Percentiles rank a stretch among this genome's conserved stretches.
Evolutionary conservation across 2,797 vertebrate genomes (phyloP).

Genomic region (Anabacerthia variegaticeps): DNA sequence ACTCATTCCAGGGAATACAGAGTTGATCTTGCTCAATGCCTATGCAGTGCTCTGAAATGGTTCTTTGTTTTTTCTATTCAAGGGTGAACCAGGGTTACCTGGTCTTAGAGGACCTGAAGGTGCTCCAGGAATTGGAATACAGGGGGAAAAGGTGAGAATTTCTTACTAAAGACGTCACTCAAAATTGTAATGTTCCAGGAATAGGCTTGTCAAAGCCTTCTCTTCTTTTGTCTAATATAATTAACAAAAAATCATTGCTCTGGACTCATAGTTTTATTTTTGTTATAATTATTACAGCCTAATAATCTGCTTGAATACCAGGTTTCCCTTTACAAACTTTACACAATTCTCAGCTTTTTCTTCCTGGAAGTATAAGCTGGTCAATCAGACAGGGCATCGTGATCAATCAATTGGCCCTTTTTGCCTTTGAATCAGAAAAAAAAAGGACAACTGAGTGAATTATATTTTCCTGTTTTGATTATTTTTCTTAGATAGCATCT

Average conservation of each 20-base stretch:
- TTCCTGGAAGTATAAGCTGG: background rate
- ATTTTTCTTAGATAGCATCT: background rate
- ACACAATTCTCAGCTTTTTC: background rate
- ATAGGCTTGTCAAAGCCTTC: background rate
- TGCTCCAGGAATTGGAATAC: constrained; percentile 83
- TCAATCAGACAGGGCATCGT: background rate
- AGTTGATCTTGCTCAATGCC: background rate
- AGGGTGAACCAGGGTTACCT: constrained; percentile 87
- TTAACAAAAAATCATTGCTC: background rate
- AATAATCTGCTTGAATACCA: background rate
- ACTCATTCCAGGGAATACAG: background rate
- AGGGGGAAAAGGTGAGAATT: constrained; percentile 86
- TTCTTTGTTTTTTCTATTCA: background rate
- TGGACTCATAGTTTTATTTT: background rate
- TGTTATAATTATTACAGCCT: background rate
- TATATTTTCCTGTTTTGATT: background rate
- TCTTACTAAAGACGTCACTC: background rate
- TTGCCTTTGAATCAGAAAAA: background rate
- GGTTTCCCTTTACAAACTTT: background rate
- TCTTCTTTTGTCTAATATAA: background rate
- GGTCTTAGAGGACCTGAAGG: constrained; percentile 87
- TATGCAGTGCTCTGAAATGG: background rate
- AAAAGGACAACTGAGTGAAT: background rate
- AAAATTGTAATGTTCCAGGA: background rate
- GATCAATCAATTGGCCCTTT: background rate